phyloP scores from a whole-genome alignment of 2,888 invertebrate species.

The Acronicta aceris region DNA sequence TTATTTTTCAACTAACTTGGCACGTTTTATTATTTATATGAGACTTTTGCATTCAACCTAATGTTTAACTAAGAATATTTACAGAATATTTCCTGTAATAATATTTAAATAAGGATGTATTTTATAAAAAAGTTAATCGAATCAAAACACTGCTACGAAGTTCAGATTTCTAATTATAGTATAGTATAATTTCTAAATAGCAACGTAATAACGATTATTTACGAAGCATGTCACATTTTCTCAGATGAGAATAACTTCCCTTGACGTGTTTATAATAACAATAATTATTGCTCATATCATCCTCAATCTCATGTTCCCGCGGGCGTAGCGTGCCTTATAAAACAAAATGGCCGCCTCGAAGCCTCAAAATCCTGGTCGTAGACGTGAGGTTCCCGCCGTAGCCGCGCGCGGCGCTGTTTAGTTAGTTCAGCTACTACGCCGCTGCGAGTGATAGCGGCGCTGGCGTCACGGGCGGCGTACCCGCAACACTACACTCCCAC shows the following conservation, averaged over 20 bases:
- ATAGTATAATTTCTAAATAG: slow-evolving; percentile 12
- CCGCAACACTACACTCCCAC: slow-evolving; percentile 81
- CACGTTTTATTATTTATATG: slow-evolving; percentile 42
- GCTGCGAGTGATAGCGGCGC: slow-evolving; percentile 70
- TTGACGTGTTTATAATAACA: slow-evolving; percentile 66
- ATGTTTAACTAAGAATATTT: slow-evolving; percentile 2
- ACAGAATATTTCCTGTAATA: too few relatives aligned
- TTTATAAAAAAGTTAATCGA: too few relatives aligned
- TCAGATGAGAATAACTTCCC: slow-evolving; percentile 36
- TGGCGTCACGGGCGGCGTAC: slow-evolving; percentile 70
- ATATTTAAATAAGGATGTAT: too few relatives aligned
- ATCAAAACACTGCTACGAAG: slow-evolving; percentile 13
- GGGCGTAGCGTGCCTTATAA: slow-evolving; percentile 52
- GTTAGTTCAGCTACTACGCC: slow-evolving; percentile 81
- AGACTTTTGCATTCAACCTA: not conserved
- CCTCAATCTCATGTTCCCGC: slow-evolving; percentile 61
- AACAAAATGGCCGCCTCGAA: slow-evolving; percentile 83
- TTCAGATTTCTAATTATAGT: slow-evolving; percentile 7
- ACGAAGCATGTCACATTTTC: slow-evolving; percentile 47
- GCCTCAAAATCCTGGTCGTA: slow-evolving; percentile 63
- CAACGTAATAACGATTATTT: slow-evolving; percentile 37
- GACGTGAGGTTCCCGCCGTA: slow-evolving; percentile 63
- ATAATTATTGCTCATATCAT: slow-evolving; percentile 64
- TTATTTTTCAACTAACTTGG: slow-evolving; percentile 38
- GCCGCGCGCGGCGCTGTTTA: slow-evolving; percentile 68